phyloP scores from a whole-genome alignment of 2,888 invertebrate species.

The Oxytorus armatus region DNA sequence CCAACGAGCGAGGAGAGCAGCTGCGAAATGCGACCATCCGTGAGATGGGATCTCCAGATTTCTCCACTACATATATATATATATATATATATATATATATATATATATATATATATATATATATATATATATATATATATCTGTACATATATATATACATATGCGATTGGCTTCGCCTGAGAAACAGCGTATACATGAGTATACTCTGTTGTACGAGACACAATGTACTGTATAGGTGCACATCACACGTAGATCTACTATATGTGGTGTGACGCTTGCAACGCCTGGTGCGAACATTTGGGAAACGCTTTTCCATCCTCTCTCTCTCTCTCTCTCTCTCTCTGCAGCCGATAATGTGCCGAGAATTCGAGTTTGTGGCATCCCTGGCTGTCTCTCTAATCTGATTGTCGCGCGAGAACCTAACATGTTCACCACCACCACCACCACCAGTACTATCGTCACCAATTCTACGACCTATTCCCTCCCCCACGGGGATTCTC shows the following conservation, averaged over 20 bases:
- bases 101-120: not conserved
- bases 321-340: slow-evolving; percentile 31
- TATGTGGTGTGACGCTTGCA: slow-evolving; percentile 11
- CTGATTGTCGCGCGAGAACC: slow-evolving; percentile 65
- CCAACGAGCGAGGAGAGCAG: slow-evolving; percentile 63
- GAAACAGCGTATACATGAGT: slow-evolving; percentile 59
- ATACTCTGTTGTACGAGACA: slow-evolving; percentile 33
- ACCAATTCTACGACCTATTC: slow-evolving; percentile 40
- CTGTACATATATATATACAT: not conserved
- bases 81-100: not conserved
- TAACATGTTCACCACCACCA: slow-evolving; percentile 42
- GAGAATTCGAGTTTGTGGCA: slow-evolving; percentile 69
- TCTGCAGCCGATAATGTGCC: slow-evolving; percentile 62
- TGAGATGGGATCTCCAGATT: slow-evolving; percentile 65
- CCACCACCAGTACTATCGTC: slow-evolving; percentile 43
- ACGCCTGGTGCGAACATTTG: slow-evolving; percentile 62
- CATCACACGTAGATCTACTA: slow-evolving; percentile 31
- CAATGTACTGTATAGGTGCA: slow-evolving; percentile 43
- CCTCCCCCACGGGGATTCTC: slow-evolving; percentile 56
- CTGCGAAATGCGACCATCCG: slow-evolving; percentile 67
- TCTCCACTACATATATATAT: slow-evolving; percentile 1
- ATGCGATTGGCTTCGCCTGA: slow-evolving; percentile 64
- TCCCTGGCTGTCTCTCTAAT: slow-evolving; percentile 63
- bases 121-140: not conserved
- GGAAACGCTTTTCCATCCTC: slow-evolving; percentile 53